Conservation (phyloP, 1,140 invertebrate genomes). For the Trypoxylus dichotomus region DNA sequence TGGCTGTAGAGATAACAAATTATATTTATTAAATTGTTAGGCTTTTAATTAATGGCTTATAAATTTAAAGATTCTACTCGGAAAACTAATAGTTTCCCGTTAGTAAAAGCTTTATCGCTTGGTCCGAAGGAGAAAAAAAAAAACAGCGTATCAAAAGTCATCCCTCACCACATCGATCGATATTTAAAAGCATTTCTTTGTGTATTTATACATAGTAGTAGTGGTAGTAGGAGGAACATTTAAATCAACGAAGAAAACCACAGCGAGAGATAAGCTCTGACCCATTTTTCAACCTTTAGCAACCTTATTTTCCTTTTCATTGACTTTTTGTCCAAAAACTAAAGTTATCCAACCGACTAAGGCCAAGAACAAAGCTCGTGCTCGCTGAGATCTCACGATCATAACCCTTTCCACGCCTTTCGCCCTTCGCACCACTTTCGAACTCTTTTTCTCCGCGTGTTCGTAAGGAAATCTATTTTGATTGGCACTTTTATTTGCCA, state of each 20-base stretch:
- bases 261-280: slow-evolving; percentile 1
- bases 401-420: background rate
- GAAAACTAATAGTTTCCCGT: no score
- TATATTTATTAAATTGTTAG: no score
- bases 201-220: background rate
- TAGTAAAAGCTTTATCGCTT: no score
- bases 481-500: background rate
- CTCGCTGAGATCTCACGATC: background rate
- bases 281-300: slow-evolving; percentile 15
- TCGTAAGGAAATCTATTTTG: background rate
- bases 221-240: background rate
- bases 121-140: no score
- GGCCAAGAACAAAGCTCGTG: slow-evolving; percentile 11
- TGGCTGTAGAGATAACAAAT: no score
- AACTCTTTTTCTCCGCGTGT: background rate
- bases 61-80: no score
- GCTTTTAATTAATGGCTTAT: no score
- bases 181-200: slow-evolving; percentile 11
- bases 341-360: slow-evolving; percentile 18
- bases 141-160: background rate
- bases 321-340: slow-evolving; percentile 19
- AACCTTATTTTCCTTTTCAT: slow-evolving; percentile 23
- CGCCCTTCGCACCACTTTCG: background rate
- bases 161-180: background rate
- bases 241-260: slow-evolving; percentile 13